These are phyloP conservation scores for Tenebrosternarchus preto DNA, from an alignment of 2,113 vertebrate genomes.

Conservation along the genomic window DNA sequence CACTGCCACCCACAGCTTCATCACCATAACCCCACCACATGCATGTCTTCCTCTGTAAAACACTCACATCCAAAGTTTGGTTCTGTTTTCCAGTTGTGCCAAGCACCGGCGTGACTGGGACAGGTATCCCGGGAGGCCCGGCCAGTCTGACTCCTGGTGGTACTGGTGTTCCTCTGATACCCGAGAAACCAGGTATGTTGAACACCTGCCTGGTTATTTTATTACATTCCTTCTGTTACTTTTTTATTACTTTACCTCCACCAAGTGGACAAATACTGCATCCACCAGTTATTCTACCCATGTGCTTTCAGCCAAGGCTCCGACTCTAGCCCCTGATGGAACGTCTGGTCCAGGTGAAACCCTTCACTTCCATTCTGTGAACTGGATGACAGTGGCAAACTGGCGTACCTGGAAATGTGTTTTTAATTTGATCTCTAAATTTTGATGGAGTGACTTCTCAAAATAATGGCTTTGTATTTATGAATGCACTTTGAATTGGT, in stretches of 20 bases:
- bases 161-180: slow-evolving; percentile 54
- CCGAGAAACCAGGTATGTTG: slow-evolving; percentile 63
- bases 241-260: neutral
- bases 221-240: neutral
- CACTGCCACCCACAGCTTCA: neutral
- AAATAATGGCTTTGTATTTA: no score
- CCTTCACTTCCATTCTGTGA: neutral
- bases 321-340: slow-evolving; percentile 50
- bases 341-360: slow-evolving; percentile 68
- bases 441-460: no score
- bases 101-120: slow-evolving; percentile 54
- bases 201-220: neutral
- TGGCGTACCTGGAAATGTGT: neutral
- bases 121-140: slow-evolving; percentile 53
- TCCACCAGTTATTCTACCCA: no score
- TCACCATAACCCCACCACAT: neutral
- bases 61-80: neutral
- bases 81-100: slow-evolving; percentile 15
- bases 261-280: neutral
- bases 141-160: slow-evolving; percentile 57
- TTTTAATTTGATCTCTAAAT: no score
- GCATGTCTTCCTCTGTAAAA: neutral
- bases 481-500: no score
- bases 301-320: slow-evolving; percentile 62
- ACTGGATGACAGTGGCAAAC: neutral